phyloP scores from a whole-genome alignment of 2,113 vertebrate genomes.

The Regulus satrapa region DNA sequence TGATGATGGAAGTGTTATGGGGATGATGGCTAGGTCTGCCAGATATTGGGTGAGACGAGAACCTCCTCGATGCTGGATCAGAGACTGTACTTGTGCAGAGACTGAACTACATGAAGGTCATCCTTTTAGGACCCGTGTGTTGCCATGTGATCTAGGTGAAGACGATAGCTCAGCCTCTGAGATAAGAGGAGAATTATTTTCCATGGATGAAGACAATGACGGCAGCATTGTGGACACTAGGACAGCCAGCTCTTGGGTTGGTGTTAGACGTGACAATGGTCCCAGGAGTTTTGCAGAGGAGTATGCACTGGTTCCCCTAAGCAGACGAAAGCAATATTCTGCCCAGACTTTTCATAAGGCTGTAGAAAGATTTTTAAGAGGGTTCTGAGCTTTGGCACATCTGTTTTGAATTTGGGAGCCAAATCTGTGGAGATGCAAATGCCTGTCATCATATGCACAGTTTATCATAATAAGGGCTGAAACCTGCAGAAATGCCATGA shows the following conservation, averaged over 20 bases:
- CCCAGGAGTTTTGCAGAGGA: background rate
- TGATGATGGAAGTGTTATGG: background rate
- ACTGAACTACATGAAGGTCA: background rate
- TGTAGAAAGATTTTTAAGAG: background rate
- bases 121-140: background rate
- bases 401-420: background rate
- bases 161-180: background rate
- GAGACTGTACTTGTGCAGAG: background rate
- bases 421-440: background rate
- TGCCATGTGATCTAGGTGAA: background rate
- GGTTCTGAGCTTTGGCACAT: background rate
- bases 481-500: background rate
- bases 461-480: background rate
- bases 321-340: background rate
- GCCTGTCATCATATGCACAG: background rate
- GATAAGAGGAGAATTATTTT: background rate
- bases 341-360: slow-evolving; percentile 6
- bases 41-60: background rate
- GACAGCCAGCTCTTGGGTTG: background rate
- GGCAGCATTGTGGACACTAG: fast-evolving
- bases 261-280: background rate
- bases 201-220: background rate
- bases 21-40: background rate
- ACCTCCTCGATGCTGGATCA: background rate
- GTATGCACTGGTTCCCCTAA: slow-evolving; percentile 1